A percentile compares a stretch with the other conserved stretches of the same genome.
These are phyloP conservation scores for Cryptotis parvus DNA, from an alignment of 2,113 vertebrate species.

Conservation along the genomic window DNA sequence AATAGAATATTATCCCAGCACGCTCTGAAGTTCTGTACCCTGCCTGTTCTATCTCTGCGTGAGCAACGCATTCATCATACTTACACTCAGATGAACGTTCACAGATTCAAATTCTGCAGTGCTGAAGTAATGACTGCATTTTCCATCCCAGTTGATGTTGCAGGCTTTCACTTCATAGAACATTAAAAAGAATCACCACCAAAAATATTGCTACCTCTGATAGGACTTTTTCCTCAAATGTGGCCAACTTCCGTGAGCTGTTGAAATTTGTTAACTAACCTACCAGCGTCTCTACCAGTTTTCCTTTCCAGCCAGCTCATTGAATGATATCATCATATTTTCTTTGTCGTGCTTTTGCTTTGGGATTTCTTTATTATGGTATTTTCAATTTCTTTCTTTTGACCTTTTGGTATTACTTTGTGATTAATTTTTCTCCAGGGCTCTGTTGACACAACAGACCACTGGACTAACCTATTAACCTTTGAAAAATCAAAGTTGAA, in stretches of 20 bases:
- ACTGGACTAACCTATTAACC: conserved; percentile 71
- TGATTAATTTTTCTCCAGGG: conserved; percentile 74
- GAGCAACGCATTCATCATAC: not conserved
- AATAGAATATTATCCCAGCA: not conserved
- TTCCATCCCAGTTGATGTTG: not conserved
- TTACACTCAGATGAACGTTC: not conserved
- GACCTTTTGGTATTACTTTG: conserved; percentile 71
- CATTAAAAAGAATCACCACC: not conserved
- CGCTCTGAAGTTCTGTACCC: not conserved
- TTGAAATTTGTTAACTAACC: not conserved
- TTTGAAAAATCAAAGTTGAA: conserved; percentile 68
- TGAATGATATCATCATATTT: not conserved
- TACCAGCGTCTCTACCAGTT: not conserved
- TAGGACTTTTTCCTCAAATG: not conserved
- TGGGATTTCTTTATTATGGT: conserved; percentile 56
- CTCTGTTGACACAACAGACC: conserved; percentile 78
- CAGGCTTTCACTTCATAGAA: not conserved
- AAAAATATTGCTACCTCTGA: not conserved
- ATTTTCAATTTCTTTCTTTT: conserved; percentile 67
- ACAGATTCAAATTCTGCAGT: not conserved
- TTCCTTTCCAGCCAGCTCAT: not conserved
- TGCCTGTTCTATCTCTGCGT: rapidly evolving
- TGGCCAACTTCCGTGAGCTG: not conserved
- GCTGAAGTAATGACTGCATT: not conserved
- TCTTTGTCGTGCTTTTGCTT: not conserved